Evolutionary conservation across 2,797 vertebrate species (phyloP), one percentile per base, ranked within the genome.

Genomic region (Siniperca obscura): DNA sequence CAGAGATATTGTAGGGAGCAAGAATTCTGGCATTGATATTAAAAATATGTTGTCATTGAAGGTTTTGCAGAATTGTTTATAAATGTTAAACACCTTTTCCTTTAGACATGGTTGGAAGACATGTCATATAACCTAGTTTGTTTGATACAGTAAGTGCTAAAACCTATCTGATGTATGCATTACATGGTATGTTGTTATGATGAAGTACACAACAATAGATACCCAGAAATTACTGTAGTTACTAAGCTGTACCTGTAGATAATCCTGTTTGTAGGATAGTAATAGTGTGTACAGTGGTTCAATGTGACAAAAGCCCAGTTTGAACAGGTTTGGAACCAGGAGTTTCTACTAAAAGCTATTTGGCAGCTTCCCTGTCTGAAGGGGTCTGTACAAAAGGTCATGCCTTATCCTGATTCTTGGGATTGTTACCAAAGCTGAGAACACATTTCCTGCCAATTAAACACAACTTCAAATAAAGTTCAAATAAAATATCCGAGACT

Each of bases 381-480:
- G 56, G 52, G 5, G 10, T 27, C 19, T 48, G 19, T 8, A 30
- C 16, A 27, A n/a, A 72, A 72, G 46, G 53, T 71, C n/a, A 30
- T 7, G 74, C 17, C n/a, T 34, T 53, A 57, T n/a, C 16, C 3
- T 60, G 17, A 12, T 70, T 80, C 36, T 56, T 67, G 53, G 57
- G 57, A 65, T 25, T 38, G 50, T 19, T 17, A 12, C 17, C 0
- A 5, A 69, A 34, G 38, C 40, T 16, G 17, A 64, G 16, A 65
- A 74, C 5, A 67, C n/a, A 44, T 46, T 34, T 74, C 57, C 44
- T 69, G 48, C 57, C 52, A 66, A 42, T 3, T 53, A 65, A 81
- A 75, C 48, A 57, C 30, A 62, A 40, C 70, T 65, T 57, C 38
- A 60, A 73, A 42, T 30, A 42, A 80, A 60, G 66, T 81, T 82